Base-by-base conservation (phyloP, 1,140 invertebrate genomes). In the Drosophila serrata region DNA sequence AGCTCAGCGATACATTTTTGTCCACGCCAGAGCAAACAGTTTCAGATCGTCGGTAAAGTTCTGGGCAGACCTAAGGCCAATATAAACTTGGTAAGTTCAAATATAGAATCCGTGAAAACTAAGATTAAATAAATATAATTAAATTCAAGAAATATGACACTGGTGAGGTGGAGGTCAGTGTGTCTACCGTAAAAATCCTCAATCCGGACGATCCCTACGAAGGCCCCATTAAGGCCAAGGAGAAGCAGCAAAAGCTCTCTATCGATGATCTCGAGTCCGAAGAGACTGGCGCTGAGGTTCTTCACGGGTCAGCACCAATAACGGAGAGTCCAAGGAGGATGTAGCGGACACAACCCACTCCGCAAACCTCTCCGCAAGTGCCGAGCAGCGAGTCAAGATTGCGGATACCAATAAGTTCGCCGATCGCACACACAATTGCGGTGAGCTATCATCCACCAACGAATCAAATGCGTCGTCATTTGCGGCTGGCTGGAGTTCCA, bases 401-500 rank as follows among this genome's bases (percentile, higher is more conserved):
- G 87, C 87, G 3, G 88, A 93, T 65, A 92, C 94, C 4, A 96
- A 95, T 87, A 94, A 94, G 90, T 96, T 94, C 92, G 94, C 94
- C 15, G 92, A 92, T 37, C 93, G 98, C 72, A 96, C 95, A 29
- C 97, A 98, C 87, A 97, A 96, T 1, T 99, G 98, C 94, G 98
- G 97, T 7, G 96, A 98, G 92, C 91, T 99, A 19, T 94, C 93
- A 27, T 78, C 87, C 15, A 93, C 96, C 24, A 97, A 96, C 24
- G 82, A 96, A 88, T n/a, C n/a, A 93, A 94, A 72, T n/a, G n/a
- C n/a, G 97, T 99, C 0, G 94, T 93, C 4, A 88, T 99, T 4
- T 97, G 95, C 94, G 98, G 98, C 15, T 99, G 98, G 98, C 90
- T 99, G 13, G 96, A 98, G 76, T 97, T 95, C 93, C 94, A 96